phyloP scores from a whole-genome alignment of 2,888 invertebrate species.

The Melikaiella ostensackeni region DNA sequence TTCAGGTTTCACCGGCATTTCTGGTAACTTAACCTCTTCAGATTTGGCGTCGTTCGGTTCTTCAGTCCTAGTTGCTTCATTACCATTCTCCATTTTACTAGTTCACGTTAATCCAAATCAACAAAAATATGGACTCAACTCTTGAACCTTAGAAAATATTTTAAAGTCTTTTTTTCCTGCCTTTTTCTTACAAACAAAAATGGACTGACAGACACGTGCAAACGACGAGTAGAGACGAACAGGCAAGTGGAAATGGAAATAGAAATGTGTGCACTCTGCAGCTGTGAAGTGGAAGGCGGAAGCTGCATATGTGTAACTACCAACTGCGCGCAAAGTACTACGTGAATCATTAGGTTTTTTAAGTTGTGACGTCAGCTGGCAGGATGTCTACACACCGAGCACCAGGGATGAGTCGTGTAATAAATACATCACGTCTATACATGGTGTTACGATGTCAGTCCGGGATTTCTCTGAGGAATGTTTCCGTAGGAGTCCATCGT shows the following conservation, averaged over 20 bases:
- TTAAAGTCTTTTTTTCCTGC: background rate
- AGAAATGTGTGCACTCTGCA: too few species aligned
- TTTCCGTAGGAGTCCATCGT: too few species aligned
- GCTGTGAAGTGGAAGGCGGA: too few species aligned
- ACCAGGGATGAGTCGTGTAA: too few species aligned
- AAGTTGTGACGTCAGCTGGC: too few species aligned
- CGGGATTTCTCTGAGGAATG: too few species aligned
- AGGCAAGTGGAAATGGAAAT: background rate
- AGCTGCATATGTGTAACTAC: too few species aligned
- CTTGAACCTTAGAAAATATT: background rate
- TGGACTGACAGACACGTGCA: background rate
- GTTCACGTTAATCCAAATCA: background rate
- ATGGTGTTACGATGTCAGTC: too few species aligned
- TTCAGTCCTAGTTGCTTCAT: constrained; percentile 52
- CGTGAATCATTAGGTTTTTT: too few species aligned
- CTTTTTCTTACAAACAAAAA: background rate
- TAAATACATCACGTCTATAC: too few species aligned
- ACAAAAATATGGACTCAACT: background rate
- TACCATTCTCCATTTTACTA: constrained; percentile 62
- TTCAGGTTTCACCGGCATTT: constrained; percentile 50
- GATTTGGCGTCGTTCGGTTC: constrained; percentile 42
- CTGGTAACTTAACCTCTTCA: constrained; percentile 54
- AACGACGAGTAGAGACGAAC: background rate
- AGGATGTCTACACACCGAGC: too few species aligned
- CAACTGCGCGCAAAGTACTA: too few species aligned